Conservation (phyloP, 2,113 vertebrate genomes). For the Megaptera novaeangliae region DNA sequence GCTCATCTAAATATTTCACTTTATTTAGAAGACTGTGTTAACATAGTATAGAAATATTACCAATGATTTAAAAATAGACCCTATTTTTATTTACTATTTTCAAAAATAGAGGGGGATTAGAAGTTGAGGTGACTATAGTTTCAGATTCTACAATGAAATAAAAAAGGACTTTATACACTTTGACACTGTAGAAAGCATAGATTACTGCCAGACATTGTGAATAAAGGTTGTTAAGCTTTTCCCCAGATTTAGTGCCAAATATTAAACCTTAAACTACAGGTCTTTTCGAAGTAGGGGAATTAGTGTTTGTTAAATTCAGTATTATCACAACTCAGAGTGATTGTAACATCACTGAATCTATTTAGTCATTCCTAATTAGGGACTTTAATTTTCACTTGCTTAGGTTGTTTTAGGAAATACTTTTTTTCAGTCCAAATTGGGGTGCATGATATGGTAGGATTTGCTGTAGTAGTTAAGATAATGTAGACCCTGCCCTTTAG, state of each 20-base stretch:
- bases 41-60: background rate
- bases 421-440: background rate
- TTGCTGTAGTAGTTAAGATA: slow-evolving; percentile 7
- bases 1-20: background rate
- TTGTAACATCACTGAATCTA: background rate
- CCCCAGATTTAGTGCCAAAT: background rate
- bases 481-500: background rate
- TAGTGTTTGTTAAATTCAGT: background rate
- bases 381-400: slow-evolving; percentile 9
- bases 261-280: background rate
- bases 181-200: background rate
- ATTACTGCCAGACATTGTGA: background rate
- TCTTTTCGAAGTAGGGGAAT: slow-evolving; percentile 21
- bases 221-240: background rate
- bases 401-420: background rate
- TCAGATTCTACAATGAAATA: slow-evolving; percentile 18
- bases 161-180: background rate
- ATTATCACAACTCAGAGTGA: background rate
- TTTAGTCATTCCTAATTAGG: background rate
- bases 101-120: background rate
- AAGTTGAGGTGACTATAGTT: background rate
- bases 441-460: background rate
- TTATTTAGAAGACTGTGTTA: background rate
- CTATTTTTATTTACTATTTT: slow-evolving; percentile 19
- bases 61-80: background rate